These are phyloP conservation scores for Oryzaephilus surinamensis DNA, from an alignment of 1,140 invertebrate species.

Conservation along the genomic window DNA sequence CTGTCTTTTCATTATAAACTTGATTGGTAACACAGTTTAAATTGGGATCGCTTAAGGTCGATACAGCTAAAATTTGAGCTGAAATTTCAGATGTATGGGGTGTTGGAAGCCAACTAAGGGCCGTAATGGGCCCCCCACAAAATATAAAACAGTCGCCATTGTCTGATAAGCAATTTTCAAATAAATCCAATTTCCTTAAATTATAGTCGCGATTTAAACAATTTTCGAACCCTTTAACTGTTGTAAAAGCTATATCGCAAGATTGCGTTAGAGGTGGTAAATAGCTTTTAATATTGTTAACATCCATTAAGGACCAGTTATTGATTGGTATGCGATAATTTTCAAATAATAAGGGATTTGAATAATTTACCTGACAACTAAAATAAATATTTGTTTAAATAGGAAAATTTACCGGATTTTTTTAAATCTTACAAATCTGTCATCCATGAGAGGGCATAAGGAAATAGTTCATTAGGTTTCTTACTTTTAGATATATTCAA, in stretches of 20 bases:
- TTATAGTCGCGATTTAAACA: conserved; percentile 14
- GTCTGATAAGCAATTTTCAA: conserved; percentile 32
- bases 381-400: no score
- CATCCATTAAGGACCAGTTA: conserved; percentile 15
- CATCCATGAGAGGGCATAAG: no score
- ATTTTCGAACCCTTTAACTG: conserved; percentile 15
- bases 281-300: conserved; percentile 29
- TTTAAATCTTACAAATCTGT: no score
- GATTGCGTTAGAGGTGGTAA: conserved; percentile 36
- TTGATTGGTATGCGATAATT: conserved; percentile 22
- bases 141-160: conserved; percentile 39
- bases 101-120: conserved; percentile 46
- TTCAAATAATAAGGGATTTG: conserved; percentile 31
- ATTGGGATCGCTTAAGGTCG: conserved; percentile 39
- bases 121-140: conserved; percentile 49
- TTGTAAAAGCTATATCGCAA: conserved; percentile 26
- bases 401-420: no score
- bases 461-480: no score
- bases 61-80: conserved; percentile 46
- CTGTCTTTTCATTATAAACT: conserved; percentile 35
- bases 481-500: no score
- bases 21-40: conserved; percentile 32
- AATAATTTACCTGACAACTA: conserved; percentile 34
- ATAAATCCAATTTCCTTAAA: conserved; percentile 39
- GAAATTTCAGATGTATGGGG: conserved; percentile 22